Evolutionary conservation across 2,113 vertebrate species (phyloP).

Genomic region (Hippolais icterina): DNA sequence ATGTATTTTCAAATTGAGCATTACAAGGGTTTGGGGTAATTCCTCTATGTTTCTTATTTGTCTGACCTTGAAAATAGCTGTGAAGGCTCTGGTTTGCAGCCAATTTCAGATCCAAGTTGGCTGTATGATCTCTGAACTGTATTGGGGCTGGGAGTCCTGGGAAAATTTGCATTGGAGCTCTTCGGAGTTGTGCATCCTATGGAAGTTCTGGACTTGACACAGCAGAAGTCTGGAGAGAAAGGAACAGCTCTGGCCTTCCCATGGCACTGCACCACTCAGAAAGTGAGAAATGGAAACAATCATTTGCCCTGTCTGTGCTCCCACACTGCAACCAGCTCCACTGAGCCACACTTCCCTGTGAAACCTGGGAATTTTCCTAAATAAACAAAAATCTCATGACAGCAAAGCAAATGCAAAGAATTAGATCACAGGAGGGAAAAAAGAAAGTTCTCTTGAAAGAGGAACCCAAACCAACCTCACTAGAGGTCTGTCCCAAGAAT

Average conservation of each 20-base stretch:
- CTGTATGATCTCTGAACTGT: neutral
- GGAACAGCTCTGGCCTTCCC: neutral
- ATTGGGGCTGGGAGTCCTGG: neutral
- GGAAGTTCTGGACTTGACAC: neutral
- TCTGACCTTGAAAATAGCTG: neutral
- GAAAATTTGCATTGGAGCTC: neutral
- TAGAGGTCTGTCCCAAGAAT: neutral
- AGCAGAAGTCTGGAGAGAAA: neutral
- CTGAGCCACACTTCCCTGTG: neutral
- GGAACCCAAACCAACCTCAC: neutral
- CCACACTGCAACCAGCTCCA: neutral
- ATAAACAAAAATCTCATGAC: neutral
- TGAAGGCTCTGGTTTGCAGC: neutral
- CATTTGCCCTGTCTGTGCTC: neutral
- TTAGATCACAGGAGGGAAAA: neutral
- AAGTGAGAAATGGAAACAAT: neutral
- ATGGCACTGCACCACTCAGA: neutral
- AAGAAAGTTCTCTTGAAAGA: neutral
- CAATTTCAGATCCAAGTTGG: neutral
- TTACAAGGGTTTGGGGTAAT: neutral
- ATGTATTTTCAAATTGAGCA: neutral
- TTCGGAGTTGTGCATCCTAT: rapidly evolving
- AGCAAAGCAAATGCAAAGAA: neutral
- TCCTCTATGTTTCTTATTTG: neutral
- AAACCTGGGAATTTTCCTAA: neutral